A percentile compares a stretch with the other conserved stretches of the same genome.
phyloP scores from a whole-genome alignment of 2,797 vertebrate genomes.

The Neoniphon sammara region DNA sequence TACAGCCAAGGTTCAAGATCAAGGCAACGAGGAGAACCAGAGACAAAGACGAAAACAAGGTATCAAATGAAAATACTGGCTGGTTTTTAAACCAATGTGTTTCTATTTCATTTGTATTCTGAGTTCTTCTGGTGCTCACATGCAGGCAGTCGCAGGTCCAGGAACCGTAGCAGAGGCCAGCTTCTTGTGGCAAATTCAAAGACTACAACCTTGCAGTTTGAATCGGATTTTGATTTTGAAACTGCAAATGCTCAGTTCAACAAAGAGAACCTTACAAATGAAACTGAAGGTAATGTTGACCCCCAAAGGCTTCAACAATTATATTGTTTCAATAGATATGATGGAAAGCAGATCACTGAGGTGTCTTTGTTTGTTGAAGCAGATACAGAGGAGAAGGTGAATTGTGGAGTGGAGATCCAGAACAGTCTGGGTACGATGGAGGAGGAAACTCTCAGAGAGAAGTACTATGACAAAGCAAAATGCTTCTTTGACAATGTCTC shows the following conservation, averaged over 20 bases:
- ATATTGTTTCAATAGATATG: background rate
- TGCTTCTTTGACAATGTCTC: constrained; percentile 99
- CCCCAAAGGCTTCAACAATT: constrained; percentile 18
- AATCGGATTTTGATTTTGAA: constrained; percentile 99
- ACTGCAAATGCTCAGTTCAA: constrained; percentile 97
- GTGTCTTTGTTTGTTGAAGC: background rate
- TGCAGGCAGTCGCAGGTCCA: constrained; percentile 89
- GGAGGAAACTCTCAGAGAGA: constrained; percentile 87
- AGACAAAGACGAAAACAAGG: constrained; percentile 90
- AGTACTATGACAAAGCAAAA: constrained; percentile 96
- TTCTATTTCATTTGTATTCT: too few relatives aligned
- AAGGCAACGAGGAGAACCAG: constrained; percentile 88
- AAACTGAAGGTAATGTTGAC: constrained; percentile 87
- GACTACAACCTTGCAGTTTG: constrained; percentile 89
- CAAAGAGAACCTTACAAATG: constrained; percentile 93
- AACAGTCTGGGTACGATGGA: constrained; percentile 80
- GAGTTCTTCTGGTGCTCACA: background rate
- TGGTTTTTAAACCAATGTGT: background rate
- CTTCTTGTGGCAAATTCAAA: constrained; percentile 89
- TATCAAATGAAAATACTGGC: constrained; percentile 54
- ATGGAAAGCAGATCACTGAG: too few relatives aligned
- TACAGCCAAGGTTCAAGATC: constrained; percentile 76
- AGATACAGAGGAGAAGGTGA: constrained; percentile 84
- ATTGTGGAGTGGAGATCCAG: constrained; percentile 81
- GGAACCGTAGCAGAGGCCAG: constrained; percentile 93